Evolutionary conservation across 2,113 vertebrate genomes (phyloP).

Genomic region (Psilopogon haemacephalus): DNA sequence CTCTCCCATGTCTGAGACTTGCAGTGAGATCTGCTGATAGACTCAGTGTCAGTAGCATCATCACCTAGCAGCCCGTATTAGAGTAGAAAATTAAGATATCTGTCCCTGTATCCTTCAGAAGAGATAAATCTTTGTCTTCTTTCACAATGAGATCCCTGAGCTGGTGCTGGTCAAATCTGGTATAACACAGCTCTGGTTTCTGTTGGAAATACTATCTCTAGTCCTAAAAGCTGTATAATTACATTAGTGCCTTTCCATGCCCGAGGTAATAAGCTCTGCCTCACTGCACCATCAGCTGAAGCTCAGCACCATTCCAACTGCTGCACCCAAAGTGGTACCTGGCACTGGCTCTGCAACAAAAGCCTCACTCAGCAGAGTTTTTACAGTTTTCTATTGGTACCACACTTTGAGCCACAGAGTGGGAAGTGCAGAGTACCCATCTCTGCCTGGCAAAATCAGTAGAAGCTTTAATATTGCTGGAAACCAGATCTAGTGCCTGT

Average conservation of each 20-base stretch:
- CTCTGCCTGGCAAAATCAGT: neutral
- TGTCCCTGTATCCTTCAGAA: neutral
- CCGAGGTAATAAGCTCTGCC: conserved; percentile 31
- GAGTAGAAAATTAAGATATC: neutral
- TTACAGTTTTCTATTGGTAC: neutral
- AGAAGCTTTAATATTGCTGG: neutral
- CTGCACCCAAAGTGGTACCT: neutral
- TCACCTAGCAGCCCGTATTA: neutral
- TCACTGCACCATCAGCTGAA: neutral
- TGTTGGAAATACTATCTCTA: conserved; percentile 36
- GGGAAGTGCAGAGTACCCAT: neutral
- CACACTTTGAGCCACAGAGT: neutral
- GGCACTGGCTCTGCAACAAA: neutral
- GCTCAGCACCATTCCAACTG: accelerated
- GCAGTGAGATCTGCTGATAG: neutral
- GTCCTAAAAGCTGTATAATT: conserved; percentile 45
- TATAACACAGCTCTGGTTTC: conserved; percentile 4
- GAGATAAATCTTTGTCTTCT: neutral
- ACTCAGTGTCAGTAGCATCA: neutral
- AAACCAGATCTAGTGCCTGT: neutral
- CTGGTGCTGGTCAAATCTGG: neutral
- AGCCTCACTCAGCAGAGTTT: neutral
- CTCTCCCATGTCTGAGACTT: neutral
- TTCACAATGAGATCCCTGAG: neutral
- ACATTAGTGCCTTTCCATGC: conserved; percentile 12